Conservation (phyloP, 2,888 invertebrate genomes). For the Odontomyia ornata region DNA sequence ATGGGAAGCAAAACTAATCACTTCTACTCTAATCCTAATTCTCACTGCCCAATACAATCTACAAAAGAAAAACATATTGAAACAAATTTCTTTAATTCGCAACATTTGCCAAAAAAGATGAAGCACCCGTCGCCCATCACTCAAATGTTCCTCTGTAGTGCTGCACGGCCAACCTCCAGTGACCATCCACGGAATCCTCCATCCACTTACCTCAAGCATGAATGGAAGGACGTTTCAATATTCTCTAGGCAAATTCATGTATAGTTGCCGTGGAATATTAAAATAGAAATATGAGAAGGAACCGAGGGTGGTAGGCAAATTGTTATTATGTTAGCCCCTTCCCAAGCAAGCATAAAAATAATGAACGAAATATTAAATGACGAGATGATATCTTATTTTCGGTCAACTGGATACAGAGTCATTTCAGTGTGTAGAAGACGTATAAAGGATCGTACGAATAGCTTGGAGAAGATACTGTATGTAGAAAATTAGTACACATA, state of each 20-base stretch:
- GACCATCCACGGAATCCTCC: too few relatives aligned
- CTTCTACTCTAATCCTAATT: too few relatives aligned
- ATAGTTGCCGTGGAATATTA: constrained; percentile 44
- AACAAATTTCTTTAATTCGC: too few relatives aligned
- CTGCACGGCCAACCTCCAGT: too few relatives aligned
- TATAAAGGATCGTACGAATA: background rate
- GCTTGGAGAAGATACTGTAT: background rate
- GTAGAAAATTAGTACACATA: background rate
- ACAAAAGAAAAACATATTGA: too few relatives aligned
- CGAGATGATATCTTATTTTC: constrained; percentile 51
- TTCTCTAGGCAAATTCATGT: constrained; percentile 26
- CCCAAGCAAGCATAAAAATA: constrained; percentile 48
- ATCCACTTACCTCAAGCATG: too few relatives aligned
- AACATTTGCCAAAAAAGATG: too few relatives aligned
- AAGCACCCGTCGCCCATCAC: too few relatives aligned
- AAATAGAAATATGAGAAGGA: constrained; percentile 49
- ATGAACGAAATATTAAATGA: constrained; percentile 51
- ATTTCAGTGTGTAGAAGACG: background rate
- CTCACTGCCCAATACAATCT: too few relatives aligned
- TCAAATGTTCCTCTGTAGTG: too few relatives aligned
- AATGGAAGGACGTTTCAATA: background rate
- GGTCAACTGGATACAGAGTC: constrained; percentile 46
- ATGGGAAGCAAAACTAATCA: too few relatives aligned
- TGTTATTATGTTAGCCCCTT: constrained; percentile 48
- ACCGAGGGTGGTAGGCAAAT: constrained; percentile 37